Conservation (phyloP, 2,797 vertebrate species). For the Eulemur albifrons region DNA sequence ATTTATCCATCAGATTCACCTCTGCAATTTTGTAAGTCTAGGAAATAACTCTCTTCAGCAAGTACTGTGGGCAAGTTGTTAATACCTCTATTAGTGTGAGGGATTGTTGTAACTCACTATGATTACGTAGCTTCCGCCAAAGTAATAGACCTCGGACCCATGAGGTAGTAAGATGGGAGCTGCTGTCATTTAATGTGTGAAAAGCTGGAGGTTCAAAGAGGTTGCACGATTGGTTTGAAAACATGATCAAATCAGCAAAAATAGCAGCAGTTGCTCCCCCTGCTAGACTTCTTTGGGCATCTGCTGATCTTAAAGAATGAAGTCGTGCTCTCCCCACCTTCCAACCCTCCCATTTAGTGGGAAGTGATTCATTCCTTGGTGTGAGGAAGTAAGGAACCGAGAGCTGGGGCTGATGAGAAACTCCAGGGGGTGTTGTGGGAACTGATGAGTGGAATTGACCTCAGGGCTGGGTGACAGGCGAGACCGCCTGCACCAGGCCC, state of each 20-base stretch:
- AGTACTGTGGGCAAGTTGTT: neutral
- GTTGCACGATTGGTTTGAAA: neutral
- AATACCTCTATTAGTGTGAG: neutral
- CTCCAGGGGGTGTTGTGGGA: too few species aligned
- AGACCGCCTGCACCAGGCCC: neutral
- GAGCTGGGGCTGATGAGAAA: neutral
- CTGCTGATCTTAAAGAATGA: neutral
- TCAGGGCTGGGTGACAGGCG: neutral
- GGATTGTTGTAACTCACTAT: neutral
- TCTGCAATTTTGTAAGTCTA: slow-evolving; percentile 1
- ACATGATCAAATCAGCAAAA: neutral
- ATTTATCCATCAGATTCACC: neutral
- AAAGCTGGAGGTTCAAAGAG: neutral
- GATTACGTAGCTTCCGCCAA: slow-evolving; percentile 7
- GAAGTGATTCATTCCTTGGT: neutral
- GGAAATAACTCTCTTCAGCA: neutral
- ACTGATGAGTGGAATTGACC: neutral
- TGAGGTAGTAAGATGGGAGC: neutral
- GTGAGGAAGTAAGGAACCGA: neutral
- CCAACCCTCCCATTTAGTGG: neutral
- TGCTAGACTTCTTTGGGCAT: neutral
- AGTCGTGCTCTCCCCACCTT: neutral
- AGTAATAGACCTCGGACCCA: neutral
- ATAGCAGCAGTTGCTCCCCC: neutral
- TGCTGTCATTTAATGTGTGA: neutral